These are phyloP conservation scores for Elmis aenea DNA, from an alignment of 2,888 invertebrate species.

Conservation along the genomic window DNA sequence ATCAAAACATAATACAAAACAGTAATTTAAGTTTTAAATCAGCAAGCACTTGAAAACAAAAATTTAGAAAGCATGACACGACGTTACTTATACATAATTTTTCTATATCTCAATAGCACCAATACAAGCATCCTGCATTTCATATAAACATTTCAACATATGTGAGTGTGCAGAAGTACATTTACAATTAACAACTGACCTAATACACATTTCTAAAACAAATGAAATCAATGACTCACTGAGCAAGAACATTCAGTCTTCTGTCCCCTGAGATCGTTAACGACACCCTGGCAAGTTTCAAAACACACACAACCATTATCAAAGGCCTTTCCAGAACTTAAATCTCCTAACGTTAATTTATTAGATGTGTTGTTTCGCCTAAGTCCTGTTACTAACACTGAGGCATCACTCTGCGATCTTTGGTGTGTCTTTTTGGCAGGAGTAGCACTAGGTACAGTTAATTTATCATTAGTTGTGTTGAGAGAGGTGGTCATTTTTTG, in stretches of 20 bases:
- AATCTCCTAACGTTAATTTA: slow-evolving; percentile 79
- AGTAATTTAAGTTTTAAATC: too few species aligned
- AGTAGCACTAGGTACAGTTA: slow-evolving; percentile 42
- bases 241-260: slow-evolving; percentile 74
- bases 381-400: slow-evolving; percentile 54
- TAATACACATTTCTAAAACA: too few species aligned
- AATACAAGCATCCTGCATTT: too few species aligned
- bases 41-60: too few species aligned
- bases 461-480: slow-evolving; percentile 20
- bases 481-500: slow-evolving; percentile 27
- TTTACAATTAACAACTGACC: too few species aligned
- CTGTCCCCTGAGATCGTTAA: slow-evolving; percentile 71
- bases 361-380: slow-evolving; percentile 39
- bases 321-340: slow-evolving; percentile 91
- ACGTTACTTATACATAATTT: too few species aligned
- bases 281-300: slow-evolving; percentile 74
- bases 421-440: slow-evolving; percentile 73
- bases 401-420: slow-evolving; percentile 77
- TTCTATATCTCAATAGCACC: not conserved
- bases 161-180: too few species aligned
- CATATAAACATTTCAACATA: too few species aligned
- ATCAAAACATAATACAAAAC: slow-evolving; percentile 15
- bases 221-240: slow-evolving; percentile 39
- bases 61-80: too few species aligned
- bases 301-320: slow-evolving; percentile 95